Evolutionary conservation across 2,888 invertebrate genomes (phyloP).

Genomic region (Mellilla xanthometata): DNA sequence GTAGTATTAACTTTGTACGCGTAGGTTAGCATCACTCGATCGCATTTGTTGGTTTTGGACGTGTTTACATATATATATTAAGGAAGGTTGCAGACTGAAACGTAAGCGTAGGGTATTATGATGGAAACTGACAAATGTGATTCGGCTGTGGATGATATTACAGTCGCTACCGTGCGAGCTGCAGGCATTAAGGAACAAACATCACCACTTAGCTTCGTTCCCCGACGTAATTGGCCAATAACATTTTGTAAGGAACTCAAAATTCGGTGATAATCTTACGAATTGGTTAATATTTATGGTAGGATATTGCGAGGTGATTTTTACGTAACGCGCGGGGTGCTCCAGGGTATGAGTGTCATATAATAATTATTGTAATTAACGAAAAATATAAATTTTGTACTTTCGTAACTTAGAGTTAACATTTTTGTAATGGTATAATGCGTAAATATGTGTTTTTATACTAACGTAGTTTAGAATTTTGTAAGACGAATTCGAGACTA

Average conservation of each 20-base stretch:
- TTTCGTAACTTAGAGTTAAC: conserved; percentile 77
- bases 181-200: conserved; percentile 29
- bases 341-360: conserved; percentile 83
- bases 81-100: conserved; percentile 27
- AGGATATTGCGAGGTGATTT: conserved; percentile 74
- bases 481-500: conserved; percentile 65
- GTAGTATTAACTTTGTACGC: conserved; percentile 71
- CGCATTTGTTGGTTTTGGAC: conserved; percentile 61
- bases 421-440: conserved; percentile 60
- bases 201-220: conserved; percentile 19
- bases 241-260: conserved; percentile 41
- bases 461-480: conserved; percentile 79
- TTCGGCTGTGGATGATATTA: conserved; percentile 52
- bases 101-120: conserved; percentile 13
- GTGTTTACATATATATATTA: conserved; percentile 33
- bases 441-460: conserved; percentile 77
- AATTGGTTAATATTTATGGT: conserved; percentile 74
- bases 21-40: conserved; percentile 59
- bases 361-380: conserved; percentile 67
- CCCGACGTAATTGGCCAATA: conserved; percentile 21
- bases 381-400: conserved; percentile 64
- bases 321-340: conserved; percentile 77
- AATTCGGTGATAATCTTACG: conserved; percentile 74
- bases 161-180: conserved; percentile 31
- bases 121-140: conserved; percentile 52